These are phyloP conservation scores for Decapterus maruadsi DNA, from an alignment of 2,797 vertebrate species.

Conservation along the genomic window DNA sequence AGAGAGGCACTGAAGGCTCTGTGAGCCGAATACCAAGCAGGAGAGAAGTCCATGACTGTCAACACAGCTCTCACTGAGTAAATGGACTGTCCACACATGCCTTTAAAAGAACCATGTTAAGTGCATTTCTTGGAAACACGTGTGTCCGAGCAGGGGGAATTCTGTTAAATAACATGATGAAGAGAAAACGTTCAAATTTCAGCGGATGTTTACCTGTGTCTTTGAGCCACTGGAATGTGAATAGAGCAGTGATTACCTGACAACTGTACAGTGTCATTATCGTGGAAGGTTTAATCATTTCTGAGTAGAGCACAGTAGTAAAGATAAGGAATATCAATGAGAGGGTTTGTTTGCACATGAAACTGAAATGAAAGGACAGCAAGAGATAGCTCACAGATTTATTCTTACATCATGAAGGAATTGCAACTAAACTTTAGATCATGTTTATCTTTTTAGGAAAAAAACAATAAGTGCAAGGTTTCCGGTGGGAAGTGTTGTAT, in stretches of 20 bases:
- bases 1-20: conserved; percentile 65
- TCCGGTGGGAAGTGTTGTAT: background rate
- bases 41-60: conserved; percentile 58
- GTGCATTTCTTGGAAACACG: conserved; percentile 23
- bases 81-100: conserved; percentile 52
- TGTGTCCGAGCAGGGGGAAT: conserved; percentile 8
- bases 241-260: conserved; percentile 49
- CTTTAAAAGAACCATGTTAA: conserved; percentile 33
- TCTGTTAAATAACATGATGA: conserved; percentile 14
- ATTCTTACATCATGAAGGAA: background rate
- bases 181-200: background rate
- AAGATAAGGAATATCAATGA: conserved; percentile 57
- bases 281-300: conserved; percentile 62
- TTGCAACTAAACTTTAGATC: background rate
- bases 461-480: no score
- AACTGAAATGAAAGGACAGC: conserved; percentile 8
- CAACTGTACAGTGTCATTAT: conserved; percentile 60
- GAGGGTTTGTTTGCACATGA: conserved; percentile 38
- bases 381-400: background rate
- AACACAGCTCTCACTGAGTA: conserved; percentile 59
- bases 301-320: conserved; percentile 73
- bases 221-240: conserved; percentile 68
- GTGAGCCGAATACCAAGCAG: conserved; percentile 82
- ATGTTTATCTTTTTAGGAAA: no score
- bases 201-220: conserved; percentile 55